Evolutionary conservation across 2,113 vertebrate species (phyloP).

Genomic region (Antechinus flavipes): DNA sequence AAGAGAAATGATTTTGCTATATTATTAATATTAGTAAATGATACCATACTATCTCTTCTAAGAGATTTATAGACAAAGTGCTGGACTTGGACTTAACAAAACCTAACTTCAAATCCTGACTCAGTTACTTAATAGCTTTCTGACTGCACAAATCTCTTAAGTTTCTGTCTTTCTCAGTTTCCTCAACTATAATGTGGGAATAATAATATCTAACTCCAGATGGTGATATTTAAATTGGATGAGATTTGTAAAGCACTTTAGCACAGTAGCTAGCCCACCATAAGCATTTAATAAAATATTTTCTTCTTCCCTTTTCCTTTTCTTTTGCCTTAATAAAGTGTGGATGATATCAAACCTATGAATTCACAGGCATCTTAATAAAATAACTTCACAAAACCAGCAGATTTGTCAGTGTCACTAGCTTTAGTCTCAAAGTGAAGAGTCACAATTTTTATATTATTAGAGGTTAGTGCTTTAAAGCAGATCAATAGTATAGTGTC

Average conservation of each 20-base stretch:
- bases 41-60: neutral
- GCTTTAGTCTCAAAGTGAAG: neutral
- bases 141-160: neutral
- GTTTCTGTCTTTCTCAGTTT: neutral
- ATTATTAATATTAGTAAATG: neutral
- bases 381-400: neutral
- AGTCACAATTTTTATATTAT: neutral
- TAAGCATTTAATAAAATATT: neutral
- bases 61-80: neutral
- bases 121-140: neutral
- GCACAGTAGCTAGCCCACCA: neutral
- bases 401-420: neutral
- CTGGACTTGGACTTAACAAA: neutral
- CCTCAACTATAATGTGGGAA: neutral
- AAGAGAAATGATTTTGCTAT: neutral
- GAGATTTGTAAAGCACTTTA: neutral
- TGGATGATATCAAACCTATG: neutral
- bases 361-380: neutral
- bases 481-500: neutral
- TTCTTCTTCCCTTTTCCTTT: neutral
- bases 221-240: neutral
- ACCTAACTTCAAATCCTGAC: neutral
- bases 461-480: neutral
- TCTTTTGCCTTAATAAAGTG: neutral
- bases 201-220: neutral